phyloP scores from a whole-genome alignment of 2,888 invertebrate species.

The Galerucella calmariensis region DNA sequence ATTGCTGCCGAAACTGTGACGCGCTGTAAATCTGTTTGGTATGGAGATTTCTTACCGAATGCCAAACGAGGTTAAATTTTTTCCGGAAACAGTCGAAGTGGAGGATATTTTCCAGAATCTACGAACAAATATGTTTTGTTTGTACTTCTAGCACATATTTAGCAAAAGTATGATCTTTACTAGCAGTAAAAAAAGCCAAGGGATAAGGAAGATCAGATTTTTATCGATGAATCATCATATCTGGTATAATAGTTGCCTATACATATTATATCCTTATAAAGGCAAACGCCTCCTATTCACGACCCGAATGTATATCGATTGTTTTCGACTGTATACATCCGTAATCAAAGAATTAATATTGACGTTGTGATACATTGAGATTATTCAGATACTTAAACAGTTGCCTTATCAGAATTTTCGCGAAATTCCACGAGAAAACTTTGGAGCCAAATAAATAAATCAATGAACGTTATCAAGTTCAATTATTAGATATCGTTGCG shows the following conservation, averaged over 20 bases:
- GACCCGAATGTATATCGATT: background rate
- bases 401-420: background rate
- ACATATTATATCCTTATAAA: background rate
- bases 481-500: background rate
- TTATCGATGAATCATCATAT: no score
- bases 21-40: no score
- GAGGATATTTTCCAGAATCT: no score
- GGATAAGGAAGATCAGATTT: no score
- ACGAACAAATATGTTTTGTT: no score
- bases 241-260: background rate
- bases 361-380: background rate
- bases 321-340: constrained; percentile 2
- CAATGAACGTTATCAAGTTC: constrained; percentile 1
- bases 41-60: no score
- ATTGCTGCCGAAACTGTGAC: no score
- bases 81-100: no score
- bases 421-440: background rate
- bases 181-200: no score
- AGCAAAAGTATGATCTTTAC: no score
- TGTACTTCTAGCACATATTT: no score
- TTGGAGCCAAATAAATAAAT: constrained; percentile 12
- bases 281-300: background rate
- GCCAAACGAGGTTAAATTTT: no score
- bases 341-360: background rate
- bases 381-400: background rate